These are phyloP conservation scores for Macrophya alboannulata DNA, from an alignment of 2,888 invertebrate species.

Conservation along the genomic window DNA sequence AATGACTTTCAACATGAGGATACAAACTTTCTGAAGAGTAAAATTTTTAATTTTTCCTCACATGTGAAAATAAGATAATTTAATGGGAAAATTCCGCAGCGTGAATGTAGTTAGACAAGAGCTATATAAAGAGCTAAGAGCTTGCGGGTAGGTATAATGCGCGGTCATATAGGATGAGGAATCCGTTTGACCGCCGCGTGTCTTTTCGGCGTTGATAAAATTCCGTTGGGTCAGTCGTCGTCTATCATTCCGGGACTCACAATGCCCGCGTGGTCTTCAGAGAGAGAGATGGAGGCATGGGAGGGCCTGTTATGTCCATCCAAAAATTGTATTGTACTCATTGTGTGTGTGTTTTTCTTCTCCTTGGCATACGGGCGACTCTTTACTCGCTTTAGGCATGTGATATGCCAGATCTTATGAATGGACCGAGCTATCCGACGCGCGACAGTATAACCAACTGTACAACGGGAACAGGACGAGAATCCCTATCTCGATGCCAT, in stretches of 20 bases:
- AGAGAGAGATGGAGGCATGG: neutral
- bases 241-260: constrained; percentile 54
- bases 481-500: constrained; percentile 55
- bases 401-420: constrained; percentile 33
- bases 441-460: constrained; percentile 20
- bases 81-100: neutral
- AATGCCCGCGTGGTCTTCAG: constrained; percentile 28
- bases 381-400: constrained; percentile 5
- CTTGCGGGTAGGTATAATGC: neutral
- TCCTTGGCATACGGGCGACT: neutral
- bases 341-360: constrained; percentile 12
- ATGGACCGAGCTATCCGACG: constrained; percentile 26
- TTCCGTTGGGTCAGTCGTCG: constrained; percentile 50
- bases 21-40: too few species aligned
- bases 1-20: neutral
- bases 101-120: too few species aligned
- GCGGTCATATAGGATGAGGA: neutral
- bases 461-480: constrained; percentile 10
- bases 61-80: neutral
- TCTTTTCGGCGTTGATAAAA: constrained; percentile 54
- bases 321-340: constrained; percentile 38
- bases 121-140: too few species aligned
- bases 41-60: too few species aligned
- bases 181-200: constrained; percentile 40
- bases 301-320: constrained; percentile 21